phyloP scores from a whole-genome alignment of 1,140 invertebrate species.

The Microvelia longipes region DNA sequence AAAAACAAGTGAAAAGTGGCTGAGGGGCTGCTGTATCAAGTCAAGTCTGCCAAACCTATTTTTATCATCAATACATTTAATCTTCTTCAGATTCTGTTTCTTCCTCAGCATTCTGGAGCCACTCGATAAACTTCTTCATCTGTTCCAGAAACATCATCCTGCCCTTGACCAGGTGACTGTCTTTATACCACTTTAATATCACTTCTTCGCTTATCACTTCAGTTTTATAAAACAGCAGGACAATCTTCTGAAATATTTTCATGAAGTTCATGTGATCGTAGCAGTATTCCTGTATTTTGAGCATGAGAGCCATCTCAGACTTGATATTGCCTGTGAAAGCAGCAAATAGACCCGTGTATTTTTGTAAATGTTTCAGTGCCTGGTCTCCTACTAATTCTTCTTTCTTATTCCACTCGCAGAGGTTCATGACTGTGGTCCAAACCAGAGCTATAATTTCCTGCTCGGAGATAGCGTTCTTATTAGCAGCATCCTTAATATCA shows the following conservation, averaged over 20 bases:
- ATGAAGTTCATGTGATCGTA: conserved; percentile 98
- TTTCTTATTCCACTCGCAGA: conserved; percentile 96
- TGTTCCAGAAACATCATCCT: conserved; percentile 94
- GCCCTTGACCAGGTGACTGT: conserved; percentile 80
- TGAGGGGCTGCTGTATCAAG: no score
- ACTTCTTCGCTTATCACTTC: conserved; percentile 83
- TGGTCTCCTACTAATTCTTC: conserved; percentile 90
- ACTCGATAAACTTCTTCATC: conserved; percentile 93
- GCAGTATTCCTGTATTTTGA: conserved; percentile 91
- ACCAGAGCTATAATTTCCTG: conserved; percentile 63
- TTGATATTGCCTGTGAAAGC: conserved; percentile 69
- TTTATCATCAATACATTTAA: no score
- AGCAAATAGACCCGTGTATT: conserved; percentile 67
- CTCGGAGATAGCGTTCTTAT: conserved; percentile 65
- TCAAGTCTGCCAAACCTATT: no score
- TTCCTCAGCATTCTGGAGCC: conserved; percentile 92
- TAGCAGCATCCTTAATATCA: conserved; percentile 72
- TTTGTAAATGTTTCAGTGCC: conserved; percentile 75
- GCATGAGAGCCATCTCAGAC: conserved; percentile 70
- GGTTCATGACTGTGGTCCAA: conserved; percentile 85
- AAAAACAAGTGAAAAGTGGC: no score
- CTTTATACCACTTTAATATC: conserved; percentile 87
- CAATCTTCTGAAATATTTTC: conserved; percentile 95
- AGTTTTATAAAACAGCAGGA: conserved; percentile 88
- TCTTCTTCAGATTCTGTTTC: conserved; percentile 32